These are phyloP conservation scores for Capricornis sumatraensis DNA, from an alignment of 2,113 vertebrate species.

Conservation along the genomic window DNA sequence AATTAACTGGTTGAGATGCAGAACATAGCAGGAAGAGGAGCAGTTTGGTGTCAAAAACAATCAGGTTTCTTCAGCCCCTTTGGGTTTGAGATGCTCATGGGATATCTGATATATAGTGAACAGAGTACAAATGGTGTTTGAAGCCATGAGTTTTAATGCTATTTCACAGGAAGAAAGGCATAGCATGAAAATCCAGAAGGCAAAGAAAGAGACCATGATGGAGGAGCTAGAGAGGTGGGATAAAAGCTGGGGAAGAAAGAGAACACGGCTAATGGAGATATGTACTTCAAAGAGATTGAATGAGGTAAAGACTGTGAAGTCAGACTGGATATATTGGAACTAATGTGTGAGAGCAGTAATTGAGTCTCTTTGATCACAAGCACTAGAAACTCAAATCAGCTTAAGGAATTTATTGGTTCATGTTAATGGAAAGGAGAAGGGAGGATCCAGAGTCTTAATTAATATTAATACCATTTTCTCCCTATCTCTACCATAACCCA, in stretches of 20 bases:
- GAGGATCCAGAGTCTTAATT: background rate
- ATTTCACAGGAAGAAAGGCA: background rate
- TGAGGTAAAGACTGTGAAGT: background rate
- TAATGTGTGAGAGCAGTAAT: background rate
- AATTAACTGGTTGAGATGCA: background rate
- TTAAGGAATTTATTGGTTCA: background rate
- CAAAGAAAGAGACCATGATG: background rate
- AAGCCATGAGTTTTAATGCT: background rate
- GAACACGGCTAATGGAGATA: background rate
- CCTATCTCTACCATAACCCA: background rate
- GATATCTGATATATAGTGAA: background rate
- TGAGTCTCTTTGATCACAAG: background rate
- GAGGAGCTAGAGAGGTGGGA: background rate
- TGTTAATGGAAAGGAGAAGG: background rate
- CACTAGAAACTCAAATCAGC: background rate
- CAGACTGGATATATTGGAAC: background rate
- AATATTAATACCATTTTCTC: background rate
- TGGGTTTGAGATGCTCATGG: background rate
- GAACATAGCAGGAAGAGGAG: background rate
- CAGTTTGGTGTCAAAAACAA: background rate
- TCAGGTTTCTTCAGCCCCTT: background rate
- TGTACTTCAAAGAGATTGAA: background rate
- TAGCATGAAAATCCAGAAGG: background rate
- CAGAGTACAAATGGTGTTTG: background rate
- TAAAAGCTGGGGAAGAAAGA: background rate